Evolutionary conservation across 2,888 invertebrate species (phyloP).

Genomic region (Eupeodes latifasciatus): DNA sequence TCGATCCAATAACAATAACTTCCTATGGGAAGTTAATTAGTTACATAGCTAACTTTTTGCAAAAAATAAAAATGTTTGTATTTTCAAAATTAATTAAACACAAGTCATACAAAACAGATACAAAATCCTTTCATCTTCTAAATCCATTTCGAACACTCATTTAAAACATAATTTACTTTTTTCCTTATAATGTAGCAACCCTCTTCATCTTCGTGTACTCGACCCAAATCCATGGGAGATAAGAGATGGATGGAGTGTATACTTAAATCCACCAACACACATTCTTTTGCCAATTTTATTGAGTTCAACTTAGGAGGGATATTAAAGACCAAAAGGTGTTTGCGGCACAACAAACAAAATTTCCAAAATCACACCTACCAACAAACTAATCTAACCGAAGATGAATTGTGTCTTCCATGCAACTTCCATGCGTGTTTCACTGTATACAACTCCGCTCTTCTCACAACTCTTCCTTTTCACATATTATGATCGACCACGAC

Average conservation of each 20-base stretch:
- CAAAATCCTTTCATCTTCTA: not conserved
- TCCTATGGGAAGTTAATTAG: too few species aligned
- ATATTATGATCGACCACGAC: not conserved
- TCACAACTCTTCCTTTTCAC: not conserved
- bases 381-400: conserved; percentile 26
- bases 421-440: not conserved
- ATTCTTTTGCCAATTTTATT: conserved; percentile 59
- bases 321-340: conserved; percentile 75
- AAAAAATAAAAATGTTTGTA: too few species aligned
- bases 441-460: not conserved
- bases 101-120: not conserved
- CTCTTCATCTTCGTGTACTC: too few species aligned
- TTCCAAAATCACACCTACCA: conserved; percentile 75
- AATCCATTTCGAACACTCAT: conserved; percentile 1
- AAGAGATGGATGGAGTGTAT: not conserved
- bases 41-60: too few species aligned
- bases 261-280: conserved; percentile 33
- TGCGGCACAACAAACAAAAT: conserved; percentile 76
- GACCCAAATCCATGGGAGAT: too few species aligned
- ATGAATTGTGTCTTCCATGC: conserved; percentile 64
- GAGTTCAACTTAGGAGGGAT: conserved; percentile 70
- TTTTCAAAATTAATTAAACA: conserved; percentile 1
- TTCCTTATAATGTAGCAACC: not conserved
- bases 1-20: too few species aligned
- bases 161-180: conserved; percentile 12